Conservation (phyloP, 2,113 vertebrate genomes). For the Bos taurus region DNA sequence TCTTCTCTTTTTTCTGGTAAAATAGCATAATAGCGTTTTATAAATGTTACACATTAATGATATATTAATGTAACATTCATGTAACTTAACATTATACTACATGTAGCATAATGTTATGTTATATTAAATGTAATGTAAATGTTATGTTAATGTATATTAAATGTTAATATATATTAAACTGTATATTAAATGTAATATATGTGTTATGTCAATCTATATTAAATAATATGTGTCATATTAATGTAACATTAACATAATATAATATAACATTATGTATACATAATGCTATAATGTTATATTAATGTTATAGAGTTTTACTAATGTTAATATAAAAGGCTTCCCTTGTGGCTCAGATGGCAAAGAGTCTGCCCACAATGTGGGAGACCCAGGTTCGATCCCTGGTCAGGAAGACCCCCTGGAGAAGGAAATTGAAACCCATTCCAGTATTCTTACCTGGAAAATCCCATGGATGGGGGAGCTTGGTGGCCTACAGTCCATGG, state of each 20-base stretch:
- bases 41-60: not conserved
- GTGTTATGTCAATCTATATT: not conserved
- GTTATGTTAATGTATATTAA: too few species aligned
- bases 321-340: not conserved
- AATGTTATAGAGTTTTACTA: not conserved
- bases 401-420: not conserved
- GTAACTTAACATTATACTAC: not conserved
- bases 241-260: not conserved
- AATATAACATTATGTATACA: too few species aligned
- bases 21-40: not conserved
- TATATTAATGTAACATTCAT: not conserved
- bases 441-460: not conserved
- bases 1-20: not conserved
- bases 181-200: not conserved
- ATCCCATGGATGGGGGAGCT: not conserved
- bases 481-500: not conserved
- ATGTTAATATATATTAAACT: too few species aligned
- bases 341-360: not conserved
- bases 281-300: too few species aligned
- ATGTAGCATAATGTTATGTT: not conserved
- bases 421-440: not conserved
- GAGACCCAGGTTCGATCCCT: rapidly evolving
- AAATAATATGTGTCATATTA: not conserved
- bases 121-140: too few species aligned
- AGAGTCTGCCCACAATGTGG: not conserved